A percentile compares a stretch with the other conserved stretches of the same genome.
Conservation (phyloP, 2,113 vertebrate genomes). For the Salvator merianae region DNA sequence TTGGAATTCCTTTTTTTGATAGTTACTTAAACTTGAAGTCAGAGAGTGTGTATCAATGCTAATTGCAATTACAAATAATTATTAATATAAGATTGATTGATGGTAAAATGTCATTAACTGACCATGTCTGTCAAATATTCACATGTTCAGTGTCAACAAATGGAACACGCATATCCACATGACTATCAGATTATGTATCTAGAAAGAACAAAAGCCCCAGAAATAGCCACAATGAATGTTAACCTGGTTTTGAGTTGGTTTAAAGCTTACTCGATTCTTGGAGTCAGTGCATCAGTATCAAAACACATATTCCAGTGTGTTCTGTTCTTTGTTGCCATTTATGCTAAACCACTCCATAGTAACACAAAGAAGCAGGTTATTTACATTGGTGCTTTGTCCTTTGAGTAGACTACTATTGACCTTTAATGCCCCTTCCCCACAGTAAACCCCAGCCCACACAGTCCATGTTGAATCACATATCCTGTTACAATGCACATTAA, state of each 20-base stretch:
- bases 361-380: slow-evolving; percentile 73
- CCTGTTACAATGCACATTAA: slow-evolving; percentile 63
- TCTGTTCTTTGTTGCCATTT: slow-evolving; percentile 48
- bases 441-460: background rate
- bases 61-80: slow-evolving; percentile 44
- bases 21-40: slow-evolving; percentile 35
- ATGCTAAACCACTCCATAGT: slow-evolving; percentile 54
- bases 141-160: slow-evolving; percentile 30
- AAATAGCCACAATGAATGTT: slow-evolving; percentile 49
- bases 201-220: slow-evolving; percentile 51
- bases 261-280: slow-evolving; percentile 72
- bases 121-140: slow-evolving; percentile 35
- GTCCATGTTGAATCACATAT: slow-evolving; percentile 54
- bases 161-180: slow-evolving; percentile 4
- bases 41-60: slow-evolving; percentile 46
- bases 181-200: slow-evolving; percentile 24
- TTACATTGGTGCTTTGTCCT: slow-evolving; percentile 72
- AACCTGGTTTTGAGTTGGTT: slow-evolving; percentile 69
- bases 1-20: slow-evolving; percentile 49
- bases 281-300: slow-evolving; percentile 65
- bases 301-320: slow-evolving; percentile 42
- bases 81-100: slow-evolving; percentile 38
- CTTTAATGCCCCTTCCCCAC: background rate
- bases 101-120: slow-evolving; percentile 48
- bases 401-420: slow-evolving; percentile 45